Evolutionary conservation across 2,113 vertebrate genomes (phyloP).

Genomic region (Sitta europaea): DNA sequence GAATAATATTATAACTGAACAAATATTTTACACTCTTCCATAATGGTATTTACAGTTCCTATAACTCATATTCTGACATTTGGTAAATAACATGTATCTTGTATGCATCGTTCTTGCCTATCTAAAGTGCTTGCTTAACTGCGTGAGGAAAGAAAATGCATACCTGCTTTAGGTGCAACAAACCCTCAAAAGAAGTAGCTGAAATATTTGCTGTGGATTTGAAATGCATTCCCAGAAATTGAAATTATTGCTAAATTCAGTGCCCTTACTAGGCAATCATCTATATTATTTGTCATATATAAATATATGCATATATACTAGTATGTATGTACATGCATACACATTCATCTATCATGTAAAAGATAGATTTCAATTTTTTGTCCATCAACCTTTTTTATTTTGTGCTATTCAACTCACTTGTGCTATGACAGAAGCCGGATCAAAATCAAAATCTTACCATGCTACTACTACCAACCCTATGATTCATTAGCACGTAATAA

Average conservation of each 20-base stretch:
- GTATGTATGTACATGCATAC: constrained; percentile 64
- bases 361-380: constrained; percentile 35
- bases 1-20: constrained; percentile 67
- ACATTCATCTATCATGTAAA: constrained; percentile 25
- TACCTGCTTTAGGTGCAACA: background rate
- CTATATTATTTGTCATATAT: constrained; percentile 38
- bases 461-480: constrained; percentile 30
- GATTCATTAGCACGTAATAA: constrained; percentile 41
- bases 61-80: constrained; percentile 16
- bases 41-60: constrained; percentile 66
- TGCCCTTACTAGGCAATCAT: constrained; percentile 44
- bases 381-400: constrained; percentile 53
- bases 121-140: constrained; percentile 70
- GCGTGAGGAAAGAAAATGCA: constrained; percentile 27
- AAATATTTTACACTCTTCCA: constrained; percentile 72
- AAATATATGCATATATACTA: constrained; percentile 53
- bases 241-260: constrained; percentile 61
- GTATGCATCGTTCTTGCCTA: constrained; percentile 46
- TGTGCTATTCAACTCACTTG: constrained; percentile 66
- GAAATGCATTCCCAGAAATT: constrained; percentile 33
- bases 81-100: constrained; percentile 27
- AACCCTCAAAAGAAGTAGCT: constrained; percentile 10
- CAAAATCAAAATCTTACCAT: constrained; percentile 60
- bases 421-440: constrained; percentile 61
- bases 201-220: constrained; percentile 22